A percentile compares a stretch with the other conserved stretches of the same genome.
Evolutionary conservation across 2,888 invertebrate species (phyloP).

Genomic region (Dinocampus coccinellae): DNA sequence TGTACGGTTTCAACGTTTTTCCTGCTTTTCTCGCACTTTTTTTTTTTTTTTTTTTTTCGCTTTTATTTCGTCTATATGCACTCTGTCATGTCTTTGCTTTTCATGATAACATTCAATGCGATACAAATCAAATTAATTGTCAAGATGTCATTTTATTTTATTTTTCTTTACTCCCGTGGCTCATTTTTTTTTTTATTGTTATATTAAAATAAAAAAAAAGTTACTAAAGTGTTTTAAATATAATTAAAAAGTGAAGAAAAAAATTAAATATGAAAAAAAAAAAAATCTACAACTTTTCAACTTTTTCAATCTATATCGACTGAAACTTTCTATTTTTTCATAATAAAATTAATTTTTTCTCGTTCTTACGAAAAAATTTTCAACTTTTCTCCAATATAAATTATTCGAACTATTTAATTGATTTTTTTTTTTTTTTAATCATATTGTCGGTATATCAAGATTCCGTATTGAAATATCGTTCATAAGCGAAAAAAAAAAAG

Average conservation of each 20-base stretch:
- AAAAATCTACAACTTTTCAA: background rate
- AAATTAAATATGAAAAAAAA: background rate
- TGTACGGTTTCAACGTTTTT: constrained; percentile 41
- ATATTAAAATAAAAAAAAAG: constrained; percentile 10
- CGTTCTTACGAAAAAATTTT: background rate
- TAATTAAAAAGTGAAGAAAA: background rate
- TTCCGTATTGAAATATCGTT: background rate
- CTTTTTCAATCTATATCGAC: constrained; percentile 3
- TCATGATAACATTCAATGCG: constrained; percentile 31
- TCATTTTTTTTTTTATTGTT: no score
- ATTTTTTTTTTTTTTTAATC: background rate
- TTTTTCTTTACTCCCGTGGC: no score
- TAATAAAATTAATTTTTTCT: background rate
- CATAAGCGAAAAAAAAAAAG: background rate
- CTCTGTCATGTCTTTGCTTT: constrained; percentile 27
- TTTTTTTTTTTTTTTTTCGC: constrained; percentile 4
- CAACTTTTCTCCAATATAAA: background rate
- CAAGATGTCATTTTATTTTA: constrained; percentile 10
- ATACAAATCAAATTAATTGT: constrained; percentile 48
- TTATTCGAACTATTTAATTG: background rate
- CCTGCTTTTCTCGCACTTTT: constrained; percentile 16
- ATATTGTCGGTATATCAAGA: no score
- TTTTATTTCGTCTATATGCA: constrained; percentile 13
- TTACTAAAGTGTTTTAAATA: background rate
- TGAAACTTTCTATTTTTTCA: constrained; percentile 20